Evolutionary conservation across 2,797 vertebrate genomes (phyloP), one percentile per base, ranked within the genome.

Genomic region (Hydrolagus colliei): DNA sequence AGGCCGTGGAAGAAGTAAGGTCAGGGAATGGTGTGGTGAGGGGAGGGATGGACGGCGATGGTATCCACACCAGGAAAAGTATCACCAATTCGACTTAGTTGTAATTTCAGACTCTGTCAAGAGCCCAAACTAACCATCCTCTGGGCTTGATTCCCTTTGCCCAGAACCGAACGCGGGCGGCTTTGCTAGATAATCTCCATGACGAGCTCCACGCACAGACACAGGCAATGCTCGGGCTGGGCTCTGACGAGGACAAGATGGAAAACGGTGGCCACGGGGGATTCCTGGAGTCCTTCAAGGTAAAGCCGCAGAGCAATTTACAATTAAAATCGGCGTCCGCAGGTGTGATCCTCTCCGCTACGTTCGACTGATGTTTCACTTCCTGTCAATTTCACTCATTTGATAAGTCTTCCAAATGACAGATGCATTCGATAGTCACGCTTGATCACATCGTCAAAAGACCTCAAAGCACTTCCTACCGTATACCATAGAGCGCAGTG

Each of bases 261-360:
- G 98, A 99, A 91, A 98, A 99, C 0, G 98, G 97, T 3, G 95
- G 95, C 0, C 97, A 99, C 0, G 97, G 97, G 6, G 98, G 98
- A 61, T 96, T 99, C 86, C 93, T 99, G 82, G 98, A 99, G 88
- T 98, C 97, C 11, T 98, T 99, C 91, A 99, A 99, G 96, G 98
- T 99, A 94, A 27, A n/a, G 0, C 6, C 79, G 41, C 59, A 1
- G 18, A 12, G 59, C 12, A 76, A n/a, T 16, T 59, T 79, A 2
- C 5, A 7, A 63, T 27, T 62, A 79, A 27, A 52, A 52, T 52
- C 41, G 6, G 41, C 2, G 41, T 3, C 41, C 41, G 41, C 41
- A 52, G 41, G 41, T 52, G 41, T 52, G 41, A 3, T 52, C 41
- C 41, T 52, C 41, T 52, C 41, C 41, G 41, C 41, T 52, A 52